Evolutionary conservation across 1,140 invertebrate species (phyloP), one percentile per base, ranked within the genome.

Genomic region (Drosophila insularis): DNA sequence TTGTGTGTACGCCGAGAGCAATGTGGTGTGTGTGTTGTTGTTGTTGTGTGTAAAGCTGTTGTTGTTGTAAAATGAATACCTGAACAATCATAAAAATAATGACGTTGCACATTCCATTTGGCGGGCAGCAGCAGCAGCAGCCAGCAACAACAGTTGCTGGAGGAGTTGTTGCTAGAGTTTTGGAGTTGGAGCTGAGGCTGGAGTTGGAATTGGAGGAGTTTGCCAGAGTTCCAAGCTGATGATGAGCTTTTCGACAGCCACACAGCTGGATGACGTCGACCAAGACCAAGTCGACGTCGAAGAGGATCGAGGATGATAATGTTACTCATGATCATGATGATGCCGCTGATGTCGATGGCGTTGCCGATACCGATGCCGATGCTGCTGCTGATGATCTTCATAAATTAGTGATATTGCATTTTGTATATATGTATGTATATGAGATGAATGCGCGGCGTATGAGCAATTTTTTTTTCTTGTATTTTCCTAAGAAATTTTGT

Each of bases 71-170:
- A 50, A 50, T 87, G 79, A 87, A 89, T 89, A 82, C 84, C 84
- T 89, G 84, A 89, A 89, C 84, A 89, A 89, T 89, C 84, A 89
- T 84, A 78, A 80, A 89, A 89, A 82, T 89, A 89, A 89, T 89
- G 84, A 89, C 84, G 80, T 71, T 89, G 84, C 84, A 89, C 84
- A 89, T 89, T 89, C 84, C 84, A 74, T 64, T 56, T 39, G 43
- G 40, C 55, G 27, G 43, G 40, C 56, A 68, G 65, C 74, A 63
- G 72, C 74, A 63, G 72, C 71, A 71, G 55, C 70, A 37, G 27
- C 37, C 67, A 55, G 43, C 63, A 17, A 40, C 50, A 35, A 39
- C 61, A 61, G 69, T 54, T 46, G 56, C 74, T 64, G 17, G 8
- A 50, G 43, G 17, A 50, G 43, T 50, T 21, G 32, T 35, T 50